These are phyloP conservation scores for Pempheris klunzingeri DNA, from an alignment of 2,797 vertebrate genomes.

Conservation along the genomic window DNA sequence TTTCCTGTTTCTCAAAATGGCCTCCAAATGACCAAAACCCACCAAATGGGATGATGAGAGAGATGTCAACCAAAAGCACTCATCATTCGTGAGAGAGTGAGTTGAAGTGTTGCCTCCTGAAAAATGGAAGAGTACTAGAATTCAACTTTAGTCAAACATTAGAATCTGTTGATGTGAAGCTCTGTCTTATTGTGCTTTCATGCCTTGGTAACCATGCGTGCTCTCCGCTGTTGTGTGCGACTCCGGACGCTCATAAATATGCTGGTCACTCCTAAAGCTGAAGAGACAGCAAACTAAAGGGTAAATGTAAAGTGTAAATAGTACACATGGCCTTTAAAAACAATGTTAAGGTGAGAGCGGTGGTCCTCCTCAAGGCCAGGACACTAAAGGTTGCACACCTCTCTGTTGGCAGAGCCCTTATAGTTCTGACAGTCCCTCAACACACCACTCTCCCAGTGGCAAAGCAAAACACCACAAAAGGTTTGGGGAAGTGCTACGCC, in stretches of 20 bases:
- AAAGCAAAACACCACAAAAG: conserved; percentile 66
- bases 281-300: conserved; percentile 78
- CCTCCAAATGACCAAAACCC: neutral
- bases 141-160: conserved; percentile 11
- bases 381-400: conserved; percentile 85
- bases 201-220: neutral
- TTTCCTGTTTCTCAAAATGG: neutral
- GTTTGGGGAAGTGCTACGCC: conserved; percentile 67
- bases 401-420: conserved; percentile 71
- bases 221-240: conserved; percentile 13
- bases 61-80: neutral
- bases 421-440: conserved; percentile 83
- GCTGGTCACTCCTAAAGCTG: conserved; percentile 65
- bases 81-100: neutral
- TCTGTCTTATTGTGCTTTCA: neutral
- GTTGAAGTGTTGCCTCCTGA: neutral
- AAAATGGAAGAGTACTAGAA: neutral
- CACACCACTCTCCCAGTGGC: conserved; percentile 68
- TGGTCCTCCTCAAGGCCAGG: conserved; percentile 72
- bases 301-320: conserved; percentile 81
- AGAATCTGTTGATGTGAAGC: neutral
- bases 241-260: conserved; percentile 69
- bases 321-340: conserved; percentile 86
- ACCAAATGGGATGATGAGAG: neutral
- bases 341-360: conserved; percentile 76